These are phyloP conservation scores for Zonotrichia albicollis DNA, from an alignment of 2,797 vertebrate genomes.

Conservation along the genomic window DNA sequence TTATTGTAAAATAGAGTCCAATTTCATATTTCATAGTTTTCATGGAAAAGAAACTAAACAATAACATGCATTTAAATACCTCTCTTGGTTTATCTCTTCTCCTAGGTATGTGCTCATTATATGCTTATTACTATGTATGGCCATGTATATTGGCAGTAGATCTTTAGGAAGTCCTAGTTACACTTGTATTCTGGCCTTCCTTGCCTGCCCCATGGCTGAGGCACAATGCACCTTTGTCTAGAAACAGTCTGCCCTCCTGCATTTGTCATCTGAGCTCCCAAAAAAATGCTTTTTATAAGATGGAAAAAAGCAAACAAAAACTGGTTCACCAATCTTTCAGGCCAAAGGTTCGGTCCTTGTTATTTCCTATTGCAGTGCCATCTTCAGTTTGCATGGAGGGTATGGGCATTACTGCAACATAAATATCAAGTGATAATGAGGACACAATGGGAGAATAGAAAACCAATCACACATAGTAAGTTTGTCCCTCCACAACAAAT, in stretches of 20 bases:
- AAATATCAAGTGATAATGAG: not conserved
- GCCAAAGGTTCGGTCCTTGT: rapidly evolving
- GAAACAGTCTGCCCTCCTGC: not conserved
- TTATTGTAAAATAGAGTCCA: not conserved
- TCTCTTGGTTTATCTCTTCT: not conserved
- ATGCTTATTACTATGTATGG: not conserved
- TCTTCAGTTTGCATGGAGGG: not conserved
- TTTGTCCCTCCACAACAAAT: not conserved
- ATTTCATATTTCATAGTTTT: not conserved
- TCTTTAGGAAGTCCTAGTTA: not conserved
- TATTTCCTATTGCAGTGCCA: not conserved
- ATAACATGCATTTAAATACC: not conserved
- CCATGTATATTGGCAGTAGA: not conserved
- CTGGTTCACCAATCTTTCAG: not conserved
- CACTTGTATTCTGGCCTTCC: not conserved
- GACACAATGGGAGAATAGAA: not conserved
- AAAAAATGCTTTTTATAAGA: not conserved
- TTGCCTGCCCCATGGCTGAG: not conserved
- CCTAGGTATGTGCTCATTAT: not conserved
- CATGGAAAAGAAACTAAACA: not conserved
- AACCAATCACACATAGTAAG: not conserved
- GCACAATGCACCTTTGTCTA: not conserved
- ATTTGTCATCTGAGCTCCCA: not conserved
- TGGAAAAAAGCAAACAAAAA: not conserved
- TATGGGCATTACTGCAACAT: not conserved